Evolutionary conservation across 1,140 invertebrate species (phyloP).

Genomic region (Dendrolimus kikuchii): DNA sequence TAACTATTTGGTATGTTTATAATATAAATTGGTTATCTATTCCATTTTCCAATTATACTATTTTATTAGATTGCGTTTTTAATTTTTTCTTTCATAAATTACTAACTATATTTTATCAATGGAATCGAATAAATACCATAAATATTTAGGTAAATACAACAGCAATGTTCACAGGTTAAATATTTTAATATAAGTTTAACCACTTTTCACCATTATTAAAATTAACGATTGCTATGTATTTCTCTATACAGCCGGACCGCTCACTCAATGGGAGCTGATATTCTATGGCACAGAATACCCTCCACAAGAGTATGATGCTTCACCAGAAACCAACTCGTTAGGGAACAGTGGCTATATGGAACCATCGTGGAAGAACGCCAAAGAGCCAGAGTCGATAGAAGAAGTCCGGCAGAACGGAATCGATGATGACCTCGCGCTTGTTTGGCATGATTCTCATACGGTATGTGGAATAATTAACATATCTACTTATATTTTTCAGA

Average conservation of each 20-base stretch:
- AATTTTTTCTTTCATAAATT: no score
- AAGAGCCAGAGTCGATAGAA: constrained; percentile 26
- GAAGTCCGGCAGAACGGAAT: constrained; percentile 42
- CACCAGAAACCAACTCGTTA: constrained; percentile 34
- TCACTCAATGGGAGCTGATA: constrained; percentile 81
- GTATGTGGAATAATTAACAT: constrained; percentile 23
- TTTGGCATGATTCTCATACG: constrained; percentile 53
- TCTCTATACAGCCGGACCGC: constrained; percentile 56
- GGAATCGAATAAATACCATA: no score
- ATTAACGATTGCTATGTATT: constrained; percentile 1
- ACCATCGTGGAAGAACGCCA: constrained; percentile 24
- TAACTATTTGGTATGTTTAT: no score
- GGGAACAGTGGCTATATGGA: constrained; percentile 2
- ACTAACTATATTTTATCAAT: no score
- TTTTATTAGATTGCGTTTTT: no score
- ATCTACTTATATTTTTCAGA: background rate
- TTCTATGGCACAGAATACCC: constrained; percentile 83
- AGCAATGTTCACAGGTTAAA: no score
- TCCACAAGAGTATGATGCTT: constrained; percentile 69
- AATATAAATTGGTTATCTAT: no score
- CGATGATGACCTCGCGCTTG: constrained; percentile 44
- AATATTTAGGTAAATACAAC: no score
- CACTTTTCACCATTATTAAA: background rate
- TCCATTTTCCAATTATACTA: no score
- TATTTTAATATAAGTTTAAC: background rate